Base-by-base conservation (phyloP, 2,888 invertebrate genomes). In the Dyspetes luteomarginatus region DNA sequence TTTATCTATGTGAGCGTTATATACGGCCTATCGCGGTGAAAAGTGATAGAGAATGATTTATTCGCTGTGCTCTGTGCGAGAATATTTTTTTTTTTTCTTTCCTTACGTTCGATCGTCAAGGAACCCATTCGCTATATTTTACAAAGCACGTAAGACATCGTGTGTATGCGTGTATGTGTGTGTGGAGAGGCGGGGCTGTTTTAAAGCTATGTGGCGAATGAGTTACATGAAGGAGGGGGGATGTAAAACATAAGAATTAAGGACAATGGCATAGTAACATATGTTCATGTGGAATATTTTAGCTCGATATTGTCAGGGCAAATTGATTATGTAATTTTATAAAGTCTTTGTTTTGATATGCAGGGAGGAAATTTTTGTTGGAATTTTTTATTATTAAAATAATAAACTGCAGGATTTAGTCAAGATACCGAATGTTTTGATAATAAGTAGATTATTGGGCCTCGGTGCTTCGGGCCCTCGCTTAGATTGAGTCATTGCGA, bases 1-100 rank as follows among this genome's bases (percentile, higher is more conserved):
- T 58, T 30, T n/a, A 30, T 36, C 15, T 28, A 19, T 48, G 56
- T 12, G 19, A 52, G 56, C 17, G 15, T 56, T 43, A 15, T 45
- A 36, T 69, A 69, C 43, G 43, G 48, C 43, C 36, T 69, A 69
- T 56, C 69, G 69, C 56, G 67, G 67, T 62, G 68, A 74, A 73
- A 73, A 73, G 73, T 73, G 73, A 78, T 67, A 64, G 73, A 64
- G 78, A 68, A 78, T 78, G 78, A 78, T 78, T 78, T 78, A 78
- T 78, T 73, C 78, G 71, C 48, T 73, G 55, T 48, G 68, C 68
- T 36, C 68, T 12, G 5, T 17, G 48, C 48, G 48, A 17, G 4
- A 3, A 12, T 15, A n/a, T 3, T n/a, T 15, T 0, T 45, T 50
- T 19, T 22, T 50, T 36, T 58, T 7, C 19, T 2, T 58, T 19